phyloP scores from a whole-genome alignment of 2,797 vertebrate genomes.

The Bradypus variegatus region DNA sequence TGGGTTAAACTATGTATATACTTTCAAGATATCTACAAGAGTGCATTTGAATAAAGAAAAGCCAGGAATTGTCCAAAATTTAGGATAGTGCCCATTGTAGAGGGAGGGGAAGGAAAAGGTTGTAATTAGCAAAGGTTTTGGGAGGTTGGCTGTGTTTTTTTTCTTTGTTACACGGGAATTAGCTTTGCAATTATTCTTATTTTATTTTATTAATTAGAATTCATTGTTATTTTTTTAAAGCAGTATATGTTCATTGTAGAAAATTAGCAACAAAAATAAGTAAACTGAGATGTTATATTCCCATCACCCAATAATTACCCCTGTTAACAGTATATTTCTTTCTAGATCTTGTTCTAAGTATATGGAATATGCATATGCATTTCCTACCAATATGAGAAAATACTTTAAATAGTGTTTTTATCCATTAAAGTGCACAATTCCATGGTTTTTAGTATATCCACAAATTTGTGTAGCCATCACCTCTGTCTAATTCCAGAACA shows the following conservation, averaged over 20 bases:
- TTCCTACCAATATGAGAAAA: not conserved
- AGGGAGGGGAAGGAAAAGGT: not conserved
- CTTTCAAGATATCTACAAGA: not conserved
- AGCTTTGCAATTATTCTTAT: not conserved
- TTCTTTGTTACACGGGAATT: not conserved
- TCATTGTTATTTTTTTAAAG: not conserved
- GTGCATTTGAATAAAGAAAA: not conserved
- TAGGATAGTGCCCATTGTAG: too few relatives aligned
- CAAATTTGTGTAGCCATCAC: not conserved
- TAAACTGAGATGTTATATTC: not conserved
- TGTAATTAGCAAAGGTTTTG: not conserved
- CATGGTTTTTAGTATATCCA: too few relatives aligned
- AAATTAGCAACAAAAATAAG: not conserved
- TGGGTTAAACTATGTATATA: fast-evolving
- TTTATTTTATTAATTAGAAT: constrained; percentile 1
- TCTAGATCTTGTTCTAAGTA: not conserved
- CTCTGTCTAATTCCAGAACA: not conserved
- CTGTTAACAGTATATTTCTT: not conserved
- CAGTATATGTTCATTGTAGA: not conserved
- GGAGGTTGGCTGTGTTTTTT: not conserved
- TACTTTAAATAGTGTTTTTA: not conserved
- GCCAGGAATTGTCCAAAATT: not conserved
- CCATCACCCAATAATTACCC: not conserved
- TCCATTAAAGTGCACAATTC: fast-evolving
- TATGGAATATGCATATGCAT: too few relatives aligned